phyloP scores from a whole-genome alignment of 2,888 invertebrate species.

The Linnaemya tessellans region DNA sequence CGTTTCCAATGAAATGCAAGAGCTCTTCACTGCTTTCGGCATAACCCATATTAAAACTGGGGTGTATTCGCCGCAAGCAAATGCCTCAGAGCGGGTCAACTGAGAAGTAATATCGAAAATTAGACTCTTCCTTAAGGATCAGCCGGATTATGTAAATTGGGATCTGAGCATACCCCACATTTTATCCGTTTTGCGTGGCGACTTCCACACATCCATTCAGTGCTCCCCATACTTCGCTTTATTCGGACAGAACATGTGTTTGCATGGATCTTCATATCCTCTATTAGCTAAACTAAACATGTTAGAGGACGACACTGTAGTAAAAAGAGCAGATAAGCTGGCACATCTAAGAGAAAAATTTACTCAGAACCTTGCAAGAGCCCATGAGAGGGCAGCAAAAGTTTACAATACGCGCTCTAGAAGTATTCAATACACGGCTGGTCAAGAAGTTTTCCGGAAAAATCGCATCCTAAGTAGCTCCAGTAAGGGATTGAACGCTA shows the following conservation, averaged over 20 bases:
- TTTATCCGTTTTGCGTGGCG: not conserved
- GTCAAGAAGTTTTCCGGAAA: too few species aligned
- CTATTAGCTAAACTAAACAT: not conserved
- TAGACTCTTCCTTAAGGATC: not conserved
- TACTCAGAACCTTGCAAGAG: not conserved
- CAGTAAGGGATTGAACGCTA: too few species aligned
- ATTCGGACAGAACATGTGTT: not conserved
- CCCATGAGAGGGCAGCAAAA: too few species aligned
- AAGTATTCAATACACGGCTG: too few species aligned
- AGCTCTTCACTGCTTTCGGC: not conserved
- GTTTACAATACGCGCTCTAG: too few species aligned
- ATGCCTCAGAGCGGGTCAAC: not conserved
- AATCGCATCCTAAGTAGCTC: too few species aligned
- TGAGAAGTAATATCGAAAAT: not conserved
- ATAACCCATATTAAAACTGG: not conserved
- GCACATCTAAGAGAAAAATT: not conserved
- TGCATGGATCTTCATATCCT: not conserved
- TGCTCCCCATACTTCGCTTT: not conserved
- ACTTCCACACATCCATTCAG: not conserved
- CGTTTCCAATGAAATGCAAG: not conserved
- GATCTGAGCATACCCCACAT: not conserved
- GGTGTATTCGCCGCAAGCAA: not conserved
- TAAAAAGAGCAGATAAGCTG: not conserved
- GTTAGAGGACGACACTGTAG: not conserved
- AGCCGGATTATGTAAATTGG: not conserved